phyloP scores from a whole-genome alignment of 1,140 invertebrate genomes.

The Stratiolaelaps scimitus region DNA sequence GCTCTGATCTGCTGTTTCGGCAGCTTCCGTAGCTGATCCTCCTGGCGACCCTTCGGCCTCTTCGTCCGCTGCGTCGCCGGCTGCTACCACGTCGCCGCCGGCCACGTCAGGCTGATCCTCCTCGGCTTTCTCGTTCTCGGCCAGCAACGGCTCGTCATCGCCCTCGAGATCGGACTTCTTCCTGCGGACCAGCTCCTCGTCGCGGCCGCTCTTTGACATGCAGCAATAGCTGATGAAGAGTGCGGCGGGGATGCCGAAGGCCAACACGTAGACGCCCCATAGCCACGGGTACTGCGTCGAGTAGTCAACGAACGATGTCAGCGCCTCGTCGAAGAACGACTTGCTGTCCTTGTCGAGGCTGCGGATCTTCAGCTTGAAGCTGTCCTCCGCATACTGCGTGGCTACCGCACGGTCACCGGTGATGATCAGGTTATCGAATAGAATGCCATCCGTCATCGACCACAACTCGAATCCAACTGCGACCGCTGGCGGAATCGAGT shows the following conservation, averaged over 20 bases:
- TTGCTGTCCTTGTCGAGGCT: slow-evolving; percentile 47
- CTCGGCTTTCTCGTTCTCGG: slow-evolving; percentile 30
- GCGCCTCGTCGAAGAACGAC: slow-evolving; percentile 50
- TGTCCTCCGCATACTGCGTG: slow-evolving; percentile 62
- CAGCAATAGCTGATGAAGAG: slow-evolving; percentile 68
- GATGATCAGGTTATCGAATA: slow-evolving; percentile 90
- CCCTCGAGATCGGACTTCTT: slow-evolving; percentile 49
- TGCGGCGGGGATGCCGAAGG: slow-evolving; percentile 61
- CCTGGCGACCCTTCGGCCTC: slow-evolving; percentile 40
- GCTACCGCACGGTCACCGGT: slow-evolving; percentile 70
- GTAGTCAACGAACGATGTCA: slow-evolving; percentile 62
- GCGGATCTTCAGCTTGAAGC: slow-evolving; percentile 68
- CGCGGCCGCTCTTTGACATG: slow-evolving; percentile 43
- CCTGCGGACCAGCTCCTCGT: slow-evolving; percentile 27
- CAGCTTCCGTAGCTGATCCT: slow-evolving; percentile 40
- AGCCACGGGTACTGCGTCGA: slow-evolving; percentile 80
- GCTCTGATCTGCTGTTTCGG: slow-evolving; percentile 34
- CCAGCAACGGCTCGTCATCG: slow-evolving; percentile 26
- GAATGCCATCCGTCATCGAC: slow-evolving; percentile 88
- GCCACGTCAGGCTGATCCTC: slow-evolving; percentile 36
- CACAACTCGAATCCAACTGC: slow-evolving; percentile 92
- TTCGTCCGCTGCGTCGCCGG: slow-evolving; percentile 24
- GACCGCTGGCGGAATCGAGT: slow-evolving; percentile 72
- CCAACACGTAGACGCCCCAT: slow-evolving; percentile 70
- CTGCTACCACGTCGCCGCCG: slow-evolving; percentile 41